A percentile compares a stretch with the other conserved stretches of the same genome.
phyloP scores from a whole-genome alignment of 53 echinoderm and acorn worm species.

The Zoroaster sp. region DNA sequence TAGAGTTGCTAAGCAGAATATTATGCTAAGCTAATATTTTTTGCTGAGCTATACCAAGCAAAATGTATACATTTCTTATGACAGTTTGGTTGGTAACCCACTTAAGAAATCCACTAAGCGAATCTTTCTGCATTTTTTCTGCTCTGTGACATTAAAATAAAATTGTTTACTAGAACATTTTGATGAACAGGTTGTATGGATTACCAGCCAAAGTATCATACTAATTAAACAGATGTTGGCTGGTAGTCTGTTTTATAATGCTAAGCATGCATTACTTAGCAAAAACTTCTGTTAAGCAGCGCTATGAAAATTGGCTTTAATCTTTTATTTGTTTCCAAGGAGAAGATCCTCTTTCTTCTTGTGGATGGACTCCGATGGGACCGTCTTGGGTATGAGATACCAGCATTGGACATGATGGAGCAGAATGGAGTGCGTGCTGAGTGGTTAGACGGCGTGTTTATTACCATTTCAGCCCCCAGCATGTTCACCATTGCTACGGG shows the following conservation, averaged over 20 bases:
- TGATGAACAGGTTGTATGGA: not conserved
- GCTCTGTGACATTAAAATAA: too few species aligned
- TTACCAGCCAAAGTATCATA: too few species aligned
- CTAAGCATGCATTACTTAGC: not conserved
- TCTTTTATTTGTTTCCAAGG: not conserved
- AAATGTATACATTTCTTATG: too few species aligned
- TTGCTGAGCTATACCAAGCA: too few species aligned
- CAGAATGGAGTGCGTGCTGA: slow-evolving; percentile 25
- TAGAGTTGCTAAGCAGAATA: too few species aligned
- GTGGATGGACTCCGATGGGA: slow-evolving; percentile 42
- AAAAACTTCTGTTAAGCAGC: not conserved
- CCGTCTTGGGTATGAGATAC: not conserved
- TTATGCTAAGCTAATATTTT: too few species aligned
- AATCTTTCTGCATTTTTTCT: too few species aligned
- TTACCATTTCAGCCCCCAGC: slow-evolving; percentile 5
- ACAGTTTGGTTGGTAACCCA: too few species aligned
- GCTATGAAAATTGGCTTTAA: not conserved
- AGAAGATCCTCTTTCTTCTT: not conserved
- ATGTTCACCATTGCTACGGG: slow-evolving; percentile 12
- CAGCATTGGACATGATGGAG: not conserved
- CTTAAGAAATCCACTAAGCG: too few species aligned
- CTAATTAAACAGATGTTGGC: too few species aligned
- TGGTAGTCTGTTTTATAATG: too few species aligned
- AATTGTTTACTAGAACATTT: not conserved
- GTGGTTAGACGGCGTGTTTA: slow-evolving; percentile 11